Percentiles rank a stretch among this genome's conserved stretches.
Conservation (phyloP, 2,888 invertebrate genomes). For the Galerucella pusilla region DNA sequence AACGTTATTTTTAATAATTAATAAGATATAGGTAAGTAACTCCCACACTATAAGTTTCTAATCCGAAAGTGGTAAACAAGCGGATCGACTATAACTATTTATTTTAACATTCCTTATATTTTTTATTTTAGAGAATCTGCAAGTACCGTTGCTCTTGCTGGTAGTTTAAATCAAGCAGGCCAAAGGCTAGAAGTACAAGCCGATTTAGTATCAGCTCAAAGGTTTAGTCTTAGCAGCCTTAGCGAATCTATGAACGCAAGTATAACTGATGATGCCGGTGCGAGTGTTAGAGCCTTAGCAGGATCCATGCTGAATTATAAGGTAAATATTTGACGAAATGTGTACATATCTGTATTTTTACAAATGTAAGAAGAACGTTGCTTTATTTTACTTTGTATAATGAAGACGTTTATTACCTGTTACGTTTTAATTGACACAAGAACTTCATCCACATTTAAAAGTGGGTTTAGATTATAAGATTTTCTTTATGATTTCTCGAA, state of each 20-base stretch:
- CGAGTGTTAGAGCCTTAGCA: constrained; percentile 81
- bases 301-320: constrained; percentile 80
- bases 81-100: background rate
- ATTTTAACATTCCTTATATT: background rate
- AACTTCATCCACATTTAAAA: no score
- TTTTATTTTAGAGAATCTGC: constrained; percentile 58
- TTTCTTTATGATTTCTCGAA: no score
- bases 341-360: no score
- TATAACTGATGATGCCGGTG: constrained; percentile 72
- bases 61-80: no score
- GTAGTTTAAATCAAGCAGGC: constrained; percentile 62
- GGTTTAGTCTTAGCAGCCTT: constrained; percentile 75
- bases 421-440: no score
- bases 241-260: constrained; percentile 76
- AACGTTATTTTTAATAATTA: no score
- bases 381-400: no score
- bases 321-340: constrained; percentile 57
- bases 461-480: no score
- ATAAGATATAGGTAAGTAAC: no score
- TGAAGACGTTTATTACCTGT: no score
- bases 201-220: constrained; percentile 73
- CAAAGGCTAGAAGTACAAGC: constrained; percentile 77
- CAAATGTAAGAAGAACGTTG: no score
- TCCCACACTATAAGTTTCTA: no score
- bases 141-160: constrained; percentile 71